Evolutionary conservation across 2,797 vertebrate genomes (phyloP), one percentile per base, ranked within the genome.

Genomic region (Pseudochromis fuscus): DNA sequence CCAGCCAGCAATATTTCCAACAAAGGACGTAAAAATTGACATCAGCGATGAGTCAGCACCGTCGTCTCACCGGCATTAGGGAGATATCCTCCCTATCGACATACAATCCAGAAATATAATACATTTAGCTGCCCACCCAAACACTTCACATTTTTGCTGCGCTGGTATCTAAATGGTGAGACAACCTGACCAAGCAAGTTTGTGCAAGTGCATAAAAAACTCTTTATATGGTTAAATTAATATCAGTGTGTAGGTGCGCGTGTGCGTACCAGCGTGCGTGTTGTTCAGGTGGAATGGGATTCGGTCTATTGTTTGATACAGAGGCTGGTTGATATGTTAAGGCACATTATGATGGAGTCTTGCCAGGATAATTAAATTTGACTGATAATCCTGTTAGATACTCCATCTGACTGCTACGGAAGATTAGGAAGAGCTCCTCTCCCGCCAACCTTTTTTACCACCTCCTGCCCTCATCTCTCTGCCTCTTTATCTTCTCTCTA

Each of bases 341-440:
- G 81, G 70, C 72, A 88, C 83, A 89, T 91, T 81, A 83, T 88
- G 83, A 91, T 83, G 81, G 89, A 89, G 82, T 71, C 85, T 83
- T 83, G 85, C 81, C 23, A 40, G 66, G 73, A 83, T 93, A 89
- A 92, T 92, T 91, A 86, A 78, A 93, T 92, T 91, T 92, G 86
- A 89, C 86, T 81, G 86, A 87, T 93, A 91, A 93, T 91, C 88
- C 89, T 87, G 88, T 90, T 88, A 90, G 86, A 89, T 88, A 84
- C 85, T 90, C 84, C 81, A 79, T 90, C 82, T 86, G 86, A 89
- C 81, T 87, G 86, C 72, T 78, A 76, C 46, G 75, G 83, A 65
- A 91, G 88, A 92, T 91, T 89, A 88, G 84, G 75, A 76, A 53
- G 79, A 79, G 81, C 87, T 88, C 62, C 68, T 87, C 79, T 79